Evolutionary conservation across 2,113 vertebrate genomes (phyloP).

Genomic region (Plotosus lineatus): DNA sequence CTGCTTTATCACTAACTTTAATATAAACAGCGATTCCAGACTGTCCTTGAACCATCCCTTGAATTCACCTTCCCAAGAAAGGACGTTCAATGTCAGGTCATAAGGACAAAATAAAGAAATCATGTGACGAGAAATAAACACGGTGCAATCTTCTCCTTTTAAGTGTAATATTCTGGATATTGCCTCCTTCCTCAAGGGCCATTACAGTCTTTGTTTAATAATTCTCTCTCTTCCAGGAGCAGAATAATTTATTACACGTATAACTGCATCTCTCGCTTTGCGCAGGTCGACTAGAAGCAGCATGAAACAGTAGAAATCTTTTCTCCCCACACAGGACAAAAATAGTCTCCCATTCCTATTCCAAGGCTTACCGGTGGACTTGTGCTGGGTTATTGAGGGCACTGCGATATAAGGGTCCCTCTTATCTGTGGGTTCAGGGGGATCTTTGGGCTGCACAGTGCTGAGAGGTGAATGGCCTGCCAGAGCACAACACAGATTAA

Average conservation of each 20-base stretch:
- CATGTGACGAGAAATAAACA: constrained; percentile 68
- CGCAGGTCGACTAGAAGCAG: constrained; percentile 86
- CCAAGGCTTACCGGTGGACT: constrained; percentile 99
- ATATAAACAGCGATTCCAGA: background rate
- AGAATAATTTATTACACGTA: constrained; percentile 38
- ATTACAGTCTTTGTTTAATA: constrained; percentile 66
- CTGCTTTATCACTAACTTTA: constrained; percentile 1
- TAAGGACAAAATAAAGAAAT: constrained; percentile 56
- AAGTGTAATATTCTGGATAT: constrained; percentile 71
- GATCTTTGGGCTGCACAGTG: constrained; percentile 85
- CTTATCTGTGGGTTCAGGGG: constrained; percentile 84
- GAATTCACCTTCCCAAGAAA: constrained; percentile 63
- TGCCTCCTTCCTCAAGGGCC: constrained; percentile 66
- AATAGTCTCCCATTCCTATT: constrained; percentile 76
- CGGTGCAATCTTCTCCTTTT: constrained; percentile 62
- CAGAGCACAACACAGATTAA: constrained; percentile 79
- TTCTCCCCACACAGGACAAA: constrained; percentile 72
- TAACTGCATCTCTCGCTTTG: constrained; percentile 18
- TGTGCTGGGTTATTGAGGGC: constrained; percentile 94
- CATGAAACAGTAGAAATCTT: constrained; percentile 71
- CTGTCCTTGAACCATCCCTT: constrained; percentile 64
- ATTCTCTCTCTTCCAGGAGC: constrained; percentile 64
- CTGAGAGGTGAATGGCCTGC: constrained; percentile 91
- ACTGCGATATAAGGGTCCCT: constrained; percentile 91
- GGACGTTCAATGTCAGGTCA: constrained; percentile 73